Conservation (phyloP, 2,888 invertebrate species). For the Napeogenes inachia region DNA sequence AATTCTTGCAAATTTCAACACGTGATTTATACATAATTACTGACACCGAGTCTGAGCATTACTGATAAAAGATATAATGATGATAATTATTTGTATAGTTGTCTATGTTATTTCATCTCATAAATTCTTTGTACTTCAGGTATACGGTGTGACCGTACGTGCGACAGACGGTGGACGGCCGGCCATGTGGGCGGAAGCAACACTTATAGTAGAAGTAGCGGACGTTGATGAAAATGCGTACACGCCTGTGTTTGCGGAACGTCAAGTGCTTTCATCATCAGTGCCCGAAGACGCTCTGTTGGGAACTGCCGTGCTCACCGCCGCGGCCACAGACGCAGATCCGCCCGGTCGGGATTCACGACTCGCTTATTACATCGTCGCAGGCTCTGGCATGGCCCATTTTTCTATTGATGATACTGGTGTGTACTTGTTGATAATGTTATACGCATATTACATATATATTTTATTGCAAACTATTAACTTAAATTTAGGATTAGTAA, state of each 20-base stretch:
- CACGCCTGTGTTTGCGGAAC: conserved; percentile 89
- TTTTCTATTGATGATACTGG: conserved; percentile 95
- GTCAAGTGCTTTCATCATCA: conserved; percentile 81
- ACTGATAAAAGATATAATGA: no score
- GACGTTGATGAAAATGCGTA: conserved; percentile 96
- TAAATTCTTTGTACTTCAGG: conserved; percentile 42
- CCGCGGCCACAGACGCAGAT: conserved; percentile 89
- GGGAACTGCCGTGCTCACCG: conserved; percentile 86
- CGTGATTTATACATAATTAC: no score
- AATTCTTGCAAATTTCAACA: no score
- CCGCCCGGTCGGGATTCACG: conserved; percentile 87
- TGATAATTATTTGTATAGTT: not conserved
- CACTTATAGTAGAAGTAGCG: conserved; percentile 89
- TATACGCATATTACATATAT: no score
- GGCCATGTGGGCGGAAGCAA: conserved; percentile 86
- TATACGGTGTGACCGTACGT: conserved; percentile 90
- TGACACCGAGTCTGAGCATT: no score
- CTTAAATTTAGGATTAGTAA: no score
- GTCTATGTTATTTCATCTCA: not conserved
- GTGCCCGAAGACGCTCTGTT: conserved; percentile 89
- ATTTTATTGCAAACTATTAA: no score
- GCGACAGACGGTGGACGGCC: conserved; percentile 93
- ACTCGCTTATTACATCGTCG: conserved; percentile 90
- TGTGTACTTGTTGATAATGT: conserved; percentile 53
- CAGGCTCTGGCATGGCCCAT: conserved; percentile 93